Evolutionary conservation across 2,113 vertebrate species (phyloP), one percentile per base, ranked within the genome.

Genomic region (Sapajus apella): DNA sequence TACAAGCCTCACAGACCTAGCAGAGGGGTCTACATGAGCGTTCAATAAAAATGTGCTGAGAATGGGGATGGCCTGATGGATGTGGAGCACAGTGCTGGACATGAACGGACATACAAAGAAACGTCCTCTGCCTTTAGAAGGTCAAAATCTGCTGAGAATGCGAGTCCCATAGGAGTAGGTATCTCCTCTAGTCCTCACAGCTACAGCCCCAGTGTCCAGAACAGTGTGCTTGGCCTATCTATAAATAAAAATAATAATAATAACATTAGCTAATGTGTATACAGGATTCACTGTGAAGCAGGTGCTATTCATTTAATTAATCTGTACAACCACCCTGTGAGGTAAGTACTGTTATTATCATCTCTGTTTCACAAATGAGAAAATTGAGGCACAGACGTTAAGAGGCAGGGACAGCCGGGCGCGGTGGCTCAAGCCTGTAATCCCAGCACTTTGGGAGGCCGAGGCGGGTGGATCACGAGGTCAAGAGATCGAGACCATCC

Each of bases 171-270:
- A 3, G n/a, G 37, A 52, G 72, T 43, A 66, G 90, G 11, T 16
- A 4, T 2, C 64, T 27, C n/a, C 66, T 23, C 35, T 9, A 0
- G 23, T 6, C 61, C 47, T 61, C 70, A 61, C 2, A 43, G 52
- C 66, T 40, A 2, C 12, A 10, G 35, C 30, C n/a, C 50, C 43
- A 30, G 43, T 14, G 35, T 61, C 56, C 21, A 17, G 32, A 55
- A 56, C 56, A 64, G 35, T 8, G 56, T 25, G n/a, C 20, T 32
- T 14, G 50, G 56, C 75, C 20, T 21, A 27, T 64, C 12, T 8
- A 37, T 1, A 35, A 18, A 20, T 2, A 82, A 11, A 1, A 30
- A 6, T 16, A n/a, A 20, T 1, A 47, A 40, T 25, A 47, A 1
- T 27, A 75, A 43, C 25, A 13, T 8, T 3, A 76, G 16, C 40